Percentiles rank a stretch among this genome's conserved stretches.
These are phyloP conservation scores for Drosophila prostipennis DNA, from an alignment of 2,888 invertebrate genomes.

Conservation along the genomic window DNA sequence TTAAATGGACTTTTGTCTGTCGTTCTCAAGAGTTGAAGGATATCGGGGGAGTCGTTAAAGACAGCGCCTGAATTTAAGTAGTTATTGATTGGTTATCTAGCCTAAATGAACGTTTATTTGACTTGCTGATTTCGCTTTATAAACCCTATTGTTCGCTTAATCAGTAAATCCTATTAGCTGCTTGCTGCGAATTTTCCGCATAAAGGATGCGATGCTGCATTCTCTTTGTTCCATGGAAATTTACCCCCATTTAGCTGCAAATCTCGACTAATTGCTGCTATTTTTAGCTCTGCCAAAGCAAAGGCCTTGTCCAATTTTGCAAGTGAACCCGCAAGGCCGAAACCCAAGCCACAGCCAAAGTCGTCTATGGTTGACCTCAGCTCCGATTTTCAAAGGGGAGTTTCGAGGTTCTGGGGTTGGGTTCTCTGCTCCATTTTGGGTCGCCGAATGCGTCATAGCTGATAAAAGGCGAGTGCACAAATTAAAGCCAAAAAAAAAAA, in stretches of 20 bases:
- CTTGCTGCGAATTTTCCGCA: background rate
- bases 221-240: background rate
- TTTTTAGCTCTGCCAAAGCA: conserved; percentile 28
- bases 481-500: conserved; percentile 21
- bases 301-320: conserved; percentile 39
- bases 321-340: conserved; percentile 32
- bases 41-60: conserved; percentile 17
- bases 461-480: conserved; percentile 52
- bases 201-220: background rate
- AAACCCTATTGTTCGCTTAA: background rate
- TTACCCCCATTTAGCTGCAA: conserved; percentile 6
- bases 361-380: conserved; percentile 23
- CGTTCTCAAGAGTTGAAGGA: conserved; percentile 24
- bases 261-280: conserved; percentile 33
- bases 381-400: conserved; percentile 12
- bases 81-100: conserved; percentile 9
- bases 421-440: conserved; percentile 52
- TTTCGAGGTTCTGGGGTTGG: conserved; percentile 2
- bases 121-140: conserved; percentile 1
- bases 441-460: conserved; percentile 66
- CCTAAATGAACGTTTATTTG: background rate
- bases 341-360: conserved; percentile 2
- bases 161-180: background rate
- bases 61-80: conserved; percentile 24
- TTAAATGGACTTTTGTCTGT: conserved; percentile 35